phyloP scores from a whole-genome alignment of 2,113 vertebrate genomes.

The Castor canadensis region DNA sequence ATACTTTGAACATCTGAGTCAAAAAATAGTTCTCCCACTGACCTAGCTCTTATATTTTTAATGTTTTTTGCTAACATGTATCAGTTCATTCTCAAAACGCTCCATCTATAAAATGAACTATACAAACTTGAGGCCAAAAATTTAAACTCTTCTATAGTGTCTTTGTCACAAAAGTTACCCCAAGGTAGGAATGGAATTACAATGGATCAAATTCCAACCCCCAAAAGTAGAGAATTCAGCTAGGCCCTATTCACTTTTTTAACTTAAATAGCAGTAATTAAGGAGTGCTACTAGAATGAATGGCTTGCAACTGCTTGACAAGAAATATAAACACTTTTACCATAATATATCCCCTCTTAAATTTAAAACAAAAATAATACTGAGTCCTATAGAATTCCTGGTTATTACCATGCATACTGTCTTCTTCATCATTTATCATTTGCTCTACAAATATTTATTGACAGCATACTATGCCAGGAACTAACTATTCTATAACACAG shows the following conservation, averaged over 20 bases:
- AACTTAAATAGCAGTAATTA: not conserved
- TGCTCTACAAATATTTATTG: not conserved
- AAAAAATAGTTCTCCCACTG: not conserved
- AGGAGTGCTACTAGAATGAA: not conserved
- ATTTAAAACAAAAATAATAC: not conserved
- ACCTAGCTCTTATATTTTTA: not conserved
- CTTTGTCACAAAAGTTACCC: not conserved
- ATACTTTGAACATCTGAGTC: not conserved
- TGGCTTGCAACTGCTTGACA: not conserved
- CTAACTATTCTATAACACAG: not conserved
- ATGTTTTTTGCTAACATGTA: not conserved
- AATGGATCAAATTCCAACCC: not conserved
- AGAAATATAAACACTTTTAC: not conserved
- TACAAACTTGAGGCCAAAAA: not conserved
- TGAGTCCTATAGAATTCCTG: not conserved
- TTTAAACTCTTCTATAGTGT: not conserved
- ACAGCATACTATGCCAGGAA: not conserved
- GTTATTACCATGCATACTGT: not conserved
- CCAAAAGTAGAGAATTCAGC: not conserved
- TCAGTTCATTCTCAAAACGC: constrained; percentile 8
- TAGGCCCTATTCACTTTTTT: not conserved
- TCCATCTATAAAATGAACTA: not conserved
- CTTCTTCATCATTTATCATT: not conserved
- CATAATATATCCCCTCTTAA: not conserved
- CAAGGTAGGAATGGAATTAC: not conserved